Evolutionary conservation across 2,888 invertebrate species (phyloP), one percentile per base, ranked within the genome.

Genomic region (Drosophila parthenogenetica): DNA sequence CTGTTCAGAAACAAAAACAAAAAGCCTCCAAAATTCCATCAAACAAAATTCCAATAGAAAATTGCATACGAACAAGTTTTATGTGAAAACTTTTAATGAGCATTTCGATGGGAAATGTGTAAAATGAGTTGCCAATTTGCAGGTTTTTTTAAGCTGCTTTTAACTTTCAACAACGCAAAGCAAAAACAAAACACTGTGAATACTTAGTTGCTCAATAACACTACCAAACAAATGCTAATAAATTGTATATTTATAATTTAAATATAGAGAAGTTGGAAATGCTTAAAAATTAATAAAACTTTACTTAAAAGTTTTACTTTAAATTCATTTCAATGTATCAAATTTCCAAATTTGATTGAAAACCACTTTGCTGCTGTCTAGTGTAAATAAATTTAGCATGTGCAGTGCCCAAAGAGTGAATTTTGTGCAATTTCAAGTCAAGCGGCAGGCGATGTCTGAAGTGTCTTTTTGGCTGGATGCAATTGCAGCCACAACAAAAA

Each of bases 61-160:
- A 8, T 19, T 25, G 16, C 17, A 39, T 57, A 54, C 58, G 49
- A 61, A 51, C 45, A 80, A 84, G 61, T 72, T 77, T 77, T 62
- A 79, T 73, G 64, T 16, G 55, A 73, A 81, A 83, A 87, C 82
- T 87, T 83, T 85, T 81, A 87, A 83, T 85, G 82, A 87, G 88
- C 67, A 72, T 70, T 80, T 77, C 54, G 61, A 62, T 66, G 51
- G 51, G 61, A 73, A 80, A 68, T 73, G 65, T 63, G 57, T 66
- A 66, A 80, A 64, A 73, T 46, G 59, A 64, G 77, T 58, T 65
- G 65, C 16, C 22, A 64, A 40, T 63, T 51, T 53, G 43, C 29
- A 8, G 29, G 29, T 53, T 16, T 35, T 35, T 35, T 13, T 35
- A n/a, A 5, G 16, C 29, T 16, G 61, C 39, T 60, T 43, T 37